phyloP scores from a whole-genome alignment of 1,140 invertebrate species.

The Tyrophagus putrescentiae region DNA sequence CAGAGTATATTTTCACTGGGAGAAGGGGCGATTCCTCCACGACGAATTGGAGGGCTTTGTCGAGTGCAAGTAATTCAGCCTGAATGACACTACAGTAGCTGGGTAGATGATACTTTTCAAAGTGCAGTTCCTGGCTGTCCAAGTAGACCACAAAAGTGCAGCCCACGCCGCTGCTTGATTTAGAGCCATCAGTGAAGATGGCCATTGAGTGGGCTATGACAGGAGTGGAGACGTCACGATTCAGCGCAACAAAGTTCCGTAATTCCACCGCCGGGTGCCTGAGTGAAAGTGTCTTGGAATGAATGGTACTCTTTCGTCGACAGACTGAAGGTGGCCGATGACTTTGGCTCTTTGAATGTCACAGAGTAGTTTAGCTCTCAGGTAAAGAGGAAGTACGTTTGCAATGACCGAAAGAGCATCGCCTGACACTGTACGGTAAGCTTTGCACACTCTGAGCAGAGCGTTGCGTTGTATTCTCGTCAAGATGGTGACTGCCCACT shows the following conservation, averaged over 20 bases:
- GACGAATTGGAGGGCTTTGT: background rate
- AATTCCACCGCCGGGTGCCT: background rate
- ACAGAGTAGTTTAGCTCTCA: background rate
- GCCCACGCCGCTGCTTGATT: background rate
- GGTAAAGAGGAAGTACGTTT: background rate
- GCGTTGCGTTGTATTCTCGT: background rate
- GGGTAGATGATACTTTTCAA: background rate
- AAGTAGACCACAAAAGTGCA: background rate
- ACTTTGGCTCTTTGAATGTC: background rate
- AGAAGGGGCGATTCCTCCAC: background rate
- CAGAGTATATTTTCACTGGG: conserved; percentile 5
- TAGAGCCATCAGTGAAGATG: conserved; percentile 16
- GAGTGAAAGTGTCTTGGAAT: background rate
- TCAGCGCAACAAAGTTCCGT: background rate
- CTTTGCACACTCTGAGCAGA: background rate
- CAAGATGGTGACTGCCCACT: background rate
- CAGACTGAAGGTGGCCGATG: background rate
- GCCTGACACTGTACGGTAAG: background rate
- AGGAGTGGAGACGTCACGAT: background rate
- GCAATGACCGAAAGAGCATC: background rate
- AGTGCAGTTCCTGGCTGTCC: background rate
- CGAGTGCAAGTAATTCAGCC: conserved; percentile 7
- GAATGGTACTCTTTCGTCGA: background rate
- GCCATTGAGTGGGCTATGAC: background rate
- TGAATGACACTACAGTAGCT: conserved; percentile 6